Percentiles rank a stretch among this genome's conserved stretches.
Evolutionary conservation across 2,113 vertebrate genomes (phyloP).

Genomic region (Maccullochella peelii): DNA sequence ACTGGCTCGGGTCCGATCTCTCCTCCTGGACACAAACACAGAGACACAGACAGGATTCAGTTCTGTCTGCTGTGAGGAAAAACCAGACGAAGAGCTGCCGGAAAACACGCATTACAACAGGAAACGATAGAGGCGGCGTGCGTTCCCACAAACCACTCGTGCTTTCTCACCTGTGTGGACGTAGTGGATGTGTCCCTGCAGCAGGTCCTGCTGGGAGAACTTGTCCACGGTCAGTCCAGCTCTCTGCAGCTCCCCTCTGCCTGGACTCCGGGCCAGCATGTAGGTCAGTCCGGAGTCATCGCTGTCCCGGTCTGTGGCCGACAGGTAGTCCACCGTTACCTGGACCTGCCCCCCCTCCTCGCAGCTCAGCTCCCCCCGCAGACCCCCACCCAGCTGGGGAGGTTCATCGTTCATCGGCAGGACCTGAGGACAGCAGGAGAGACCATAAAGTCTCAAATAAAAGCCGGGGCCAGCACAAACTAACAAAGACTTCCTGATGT

Average conservation of each 20-base stretch:
- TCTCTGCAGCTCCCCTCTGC: conserved; percentile 73
- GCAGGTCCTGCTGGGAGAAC: conserved; percentile 83
- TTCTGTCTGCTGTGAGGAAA: background rate
- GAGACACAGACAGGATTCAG: background rate
- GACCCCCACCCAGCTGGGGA: conserved; percentile 68
- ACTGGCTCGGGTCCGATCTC: conserved; percentile 78
- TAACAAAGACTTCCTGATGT: background rate
- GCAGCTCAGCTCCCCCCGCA: conserved; percentile 73
- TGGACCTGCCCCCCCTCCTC: conserved; percentile 73
- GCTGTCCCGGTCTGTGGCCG: conserved; percentile 81
- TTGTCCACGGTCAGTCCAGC: conserved; percentile 70
- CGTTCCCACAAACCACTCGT: background rate
- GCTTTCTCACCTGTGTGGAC: conserved; percentile 76
- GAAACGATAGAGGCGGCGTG: too few species aligned
- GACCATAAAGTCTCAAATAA: too few species aligned
- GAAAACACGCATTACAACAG: too few species aligned
- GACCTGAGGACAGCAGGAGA: conserved; percentile 56
- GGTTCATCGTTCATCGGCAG: conserved; percentile 77
- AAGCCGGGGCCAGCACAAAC: too few species aligned
- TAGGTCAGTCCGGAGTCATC: conserved; percentile 77
- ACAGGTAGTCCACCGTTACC: conserved; percentile 78
- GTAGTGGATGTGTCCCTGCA: conserved; percentile 81
- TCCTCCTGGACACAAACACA: conserved; percentile 64
- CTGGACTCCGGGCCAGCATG: conserved; percentile 72
- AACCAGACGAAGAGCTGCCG: too few species aligned